Evolutionary conservation across 1,140 invertebrate species (phyloP), one percentile per base, ranked within the genome.

Genomic region (Mamestra configurata): DNA sequence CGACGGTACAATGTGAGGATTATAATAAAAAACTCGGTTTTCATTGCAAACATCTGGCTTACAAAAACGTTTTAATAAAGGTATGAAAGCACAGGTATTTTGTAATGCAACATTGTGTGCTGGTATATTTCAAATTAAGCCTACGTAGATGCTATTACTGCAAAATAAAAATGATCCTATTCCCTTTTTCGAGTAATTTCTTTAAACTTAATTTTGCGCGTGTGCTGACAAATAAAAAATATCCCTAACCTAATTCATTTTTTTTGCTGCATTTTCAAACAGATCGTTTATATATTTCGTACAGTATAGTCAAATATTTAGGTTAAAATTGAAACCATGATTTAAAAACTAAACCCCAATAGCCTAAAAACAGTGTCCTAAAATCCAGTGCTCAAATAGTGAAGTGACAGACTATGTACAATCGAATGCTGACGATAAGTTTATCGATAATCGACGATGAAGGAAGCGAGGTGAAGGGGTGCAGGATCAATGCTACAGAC

Each of bases 321-420:
- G 55, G 1, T 37, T 31, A 35, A 43, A 46, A 76, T 46, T 51
- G 22, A 57, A 76, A 77, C 51, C 18, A 57, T 20, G 8, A 76
- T 46, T 46, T 31, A 27, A 27, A 37, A 59, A 3, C 7, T 43
- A 27, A 53, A 4, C 24, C 24, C 22, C 24, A 35, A 15, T 20
- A 53, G 66, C 51, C 40, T 59, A 79, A 77, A 82, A 73, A 75
- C 61, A 77, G 76, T 73, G 76, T 68, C 18, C 43, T 20, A 79
- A 79, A 53, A 66, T n/a, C 11, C 46, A 85, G 82, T 84, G 79
- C 76, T 68, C 24, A 84, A 49, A 71, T 80, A 84, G 82, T 88
- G 88, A 86, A 87, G 85, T 89, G 86, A 31, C 61, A 83, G 80
- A 86, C 77, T 73, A 86, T 88, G 83, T 81, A 84, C 79, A 77